Evolutionary conservation across 2,888 invertebrate species (phyloP), one percentile per base, ranked within the genome.

Genomic region (Dryobota labecula): DNA sequence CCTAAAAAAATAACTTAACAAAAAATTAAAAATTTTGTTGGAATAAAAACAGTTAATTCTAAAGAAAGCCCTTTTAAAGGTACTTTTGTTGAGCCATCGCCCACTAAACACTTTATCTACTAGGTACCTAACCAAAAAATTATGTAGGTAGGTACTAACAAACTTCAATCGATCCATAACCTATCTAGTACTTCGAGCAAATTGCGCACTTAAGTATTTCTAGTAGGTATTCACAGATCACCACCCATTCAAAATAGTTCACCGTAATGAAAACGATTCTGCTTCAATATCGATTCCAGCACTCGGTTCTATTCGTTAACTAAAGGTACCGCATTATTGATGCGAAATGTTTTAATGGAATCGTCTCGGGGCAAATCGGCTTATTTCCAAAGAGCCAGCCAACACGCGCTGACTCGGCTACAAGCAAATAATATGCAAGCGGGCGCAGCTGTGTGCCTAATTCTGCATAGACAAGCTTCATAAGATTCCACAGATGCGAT

Each of bases 381-480:
- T 90, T 85, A 86, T 86, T 85, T 83, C 80, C 72, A 82, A 82
- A 83, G 84, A 84, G 86, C 85, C 79, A 85, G 76, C 80, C 83
- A 82, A 85, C 83, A 80, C 70, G 70, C 79, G 76, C 85, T 83
- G 73, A 76, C 66, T 75, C 56, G 68, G 82, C 81, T 82, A 81
- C 82, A 85, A 85, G 84, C 84, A 86, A 89, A 90, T 87, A 87
- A 86, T 85, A 86, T 85, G 84, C 85, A 82, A 86, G 80, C 77
- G 43, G 65, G 65, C 83, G 82, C 89, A 90, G 89, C 87, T 91
- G 90, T 83, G 86, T 82, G 76, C 80, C 85, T 87, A 90, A 89
- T 89, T 89, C 87, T 85, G 88, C 89, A 86, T 84, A 87, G 84
- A 86, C 86, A 83, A 80, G 83, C 80, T 86, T 82, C 83, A 85